Base-by-base conservation (phyloP, 2,888 invertebrate species). In the Lomographa bimaculata region DNA sequence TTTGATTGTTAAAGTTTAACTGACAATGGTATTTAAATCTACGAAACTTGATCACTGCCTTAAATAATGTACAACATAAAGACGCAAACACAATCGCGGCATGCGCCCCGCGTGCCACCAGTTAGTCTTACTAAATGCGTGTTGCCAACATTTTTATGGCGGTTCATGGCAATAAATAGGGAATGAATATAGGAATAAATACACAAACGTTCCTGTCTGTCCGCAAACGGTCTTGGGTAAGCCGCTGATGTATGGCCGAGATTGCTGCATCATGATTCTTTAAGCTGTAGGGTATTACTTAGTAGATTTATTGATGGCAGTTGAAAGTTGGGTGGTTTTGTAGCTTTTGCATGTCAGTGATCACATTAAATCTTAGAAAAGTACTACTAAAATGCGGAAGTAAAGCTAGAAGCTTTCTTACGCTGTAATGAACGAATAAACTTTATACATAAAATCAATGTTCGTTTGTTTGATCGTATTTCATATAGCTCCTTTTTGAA, bases 101-200 rank as follows among this genome's bases (percentile, higher is more conserved):
- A 82, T 77, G 70, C 81, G 54, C 55, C 62, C 65, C 77, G 73
- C 79, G 79, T 80, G 65, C 71, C 54, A 45, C 54, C 78, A 66
- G 73, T 79, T 72, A 74, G 67, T 80, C 74, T 74, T 59, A 45
- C 69, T 79, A 81, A 55, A 81, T 79, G 78, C 78, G 70, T 78
- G 74, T 77, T 76, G 55, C 62, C 54, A 74, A 77, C 76, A 77
- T 74, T 79, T 82, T 81, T 80, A 80, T 79, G 64, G 73, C 71
- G 64, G 66, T 72, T 69, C 66, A 54, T 57, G 55, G 70, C 73
- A 67, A 78, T 79, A 82, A 82, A 79, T 79, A 75, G 45, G 53
- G 50, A 37, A 46, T 48, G 45, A 50, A 51, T 45, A 54, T 29
- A 24, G 24, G 25, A 28, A 40, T 40, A 45, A 39, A 43, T 37